A percentile compares a stretch with the other conserved stretches of the same genome.
Evolutionary conservation across 2,797 vertebrate genomes (phyloP).

Genomic region (Cephalopachus bancanus): DNA sequence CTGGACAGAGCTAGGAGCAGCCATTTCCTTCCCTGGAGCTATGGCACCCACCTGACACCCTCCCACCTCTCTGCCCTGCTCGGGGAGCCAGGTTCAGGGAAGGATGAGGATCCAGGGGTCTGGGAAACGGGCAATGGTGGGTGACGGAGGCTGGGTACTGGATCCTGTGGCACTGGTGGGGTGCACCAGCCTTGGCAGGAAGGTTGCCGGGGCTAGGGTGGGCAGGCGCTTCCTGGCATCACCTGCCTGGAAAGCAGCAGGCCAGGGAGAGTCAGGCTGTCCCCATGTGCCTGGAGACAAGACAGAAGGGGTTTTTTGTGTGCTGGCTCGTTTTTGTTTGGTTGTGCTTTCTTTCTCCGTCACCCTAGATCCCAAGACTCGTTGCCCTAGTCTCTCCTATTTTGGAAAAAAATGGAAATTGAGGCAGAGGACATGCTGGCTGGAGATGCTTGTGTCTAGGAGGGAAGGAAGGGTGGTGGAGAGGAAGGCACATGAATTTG

Average conservation of each 20-base stretch:
- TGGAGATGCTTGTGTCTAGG: not conserved
- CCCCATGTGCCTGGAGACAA: not conserved
- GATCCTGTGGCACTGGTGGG: not conserved
- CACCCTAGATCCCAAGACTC: not conserved
- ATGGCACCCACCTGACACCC: constrained; percentile 42
- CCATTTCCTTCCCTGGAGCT: constrained; percentile 62
- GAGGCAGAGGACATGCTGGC: constrained; percentile 9
- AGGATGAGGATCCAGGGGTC: not conserved
- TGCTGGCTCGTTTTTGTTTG: not conserved
- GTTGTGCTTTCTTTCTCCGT: constrained; percentile 10
- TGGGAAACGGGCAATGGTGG: not conserved
- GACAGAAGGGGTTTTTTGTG: not conserved
- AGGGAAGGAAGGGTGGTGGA: not conserved
- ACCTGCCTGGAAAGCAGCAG: not conserved
- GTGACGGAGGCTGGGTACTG: not conserved
- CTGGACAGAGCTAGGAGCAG: constrained; percentile 58
- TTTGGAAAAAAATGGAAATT: constrained; percentile 54
- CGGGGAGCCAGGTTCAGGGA: not conserved
- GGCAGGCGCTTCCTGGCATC: not conserved
- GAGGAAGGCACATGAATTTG: not conserved
- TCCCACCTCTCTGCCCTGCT: not conserved
- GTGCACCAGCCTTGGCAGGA: not conserved
- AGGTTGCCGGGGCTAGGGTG: not conserved
- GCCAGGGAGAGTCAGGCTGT: not conserved
- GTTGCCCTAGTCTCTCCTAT: not conserved